A percentile compares a stretch with the other conserved stretches of the same genome.
Conservation (phyloP, 2,888 invertebrate species). For the Anthophora plumipes region DNA sequence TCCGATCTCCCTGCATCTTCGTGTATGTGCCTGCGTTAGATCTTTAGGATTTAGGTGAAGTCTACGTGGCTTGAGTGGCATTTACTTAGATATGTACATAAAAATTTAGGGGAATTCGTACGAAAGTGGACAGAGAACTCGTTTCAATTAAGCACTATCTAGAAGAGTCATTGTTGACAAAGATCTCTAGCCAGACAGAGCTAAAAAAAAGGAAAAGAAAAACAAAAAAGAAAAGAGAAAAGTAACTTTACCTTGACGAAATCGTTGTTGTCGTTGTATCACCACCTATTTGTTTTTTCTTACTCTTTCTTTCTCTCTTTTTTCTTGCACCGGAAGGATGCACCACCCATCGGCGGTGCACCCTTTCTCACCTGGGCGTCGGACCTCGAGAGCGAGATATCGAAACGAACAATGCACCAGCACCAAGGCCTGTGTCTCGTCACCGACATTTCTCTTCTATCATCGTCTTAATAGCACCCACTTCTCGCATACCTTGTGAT, state of each 20-base stretch:
- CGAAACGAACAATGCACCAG: slow-evolving; percentile 59
- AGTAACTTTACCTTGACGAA: background rate
- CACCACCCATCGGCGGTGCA: slow-evolving; percentile 14
- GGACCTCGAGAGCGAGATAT: slow-evolving; percentile 14
- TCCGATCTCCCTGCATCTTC: slow-evolving; percentile 65
- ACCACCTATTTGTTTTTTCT: slow-evolving; percentile 39
- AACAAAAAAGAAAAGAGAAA: background rate
- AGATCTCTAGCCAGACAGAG: slow-evolving; percentile 41
- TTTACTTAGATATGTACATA: slow-evolving; percentile 35
- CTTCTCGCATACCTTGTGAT: background rate
- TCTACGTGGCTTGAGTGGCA: slow-evolving; percentile 74
- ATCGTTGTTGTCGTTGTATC: slow-evolving; percentile 29
- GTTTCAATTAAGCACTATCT: background rate
- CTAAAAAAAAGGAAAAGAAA: slow-evolving; percentile 12
- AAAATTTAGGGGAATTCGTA: slow-evolving; percentile 45
- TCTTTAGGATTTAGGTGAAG: slow-evolving; percentile 75
- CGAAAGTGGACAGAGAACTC: slow-evolving; percentile 42
- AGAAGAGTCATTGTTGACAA: slow-evolving; percentile 17
- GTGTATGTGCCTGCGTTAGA: slow-evolving; percentile 76
- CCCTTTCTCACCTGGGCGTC: slow-evolving; percentile 25
- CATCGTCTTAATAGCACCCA: slow-evolving; percentile 43
- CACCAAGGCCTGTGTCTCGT: slow-evolving; percentile 56
- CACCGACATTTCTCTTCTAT: slow-evolving; percentile 30
- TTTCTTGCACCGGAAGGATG: slow-evolving; percentile 52
- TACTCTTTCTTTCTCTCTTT: slow-evolving; percentile 62